Evolutionary conservation across 2,113 vertebrate species (phyloP).

Genomic region (Callithrix jacchus): DNA sequence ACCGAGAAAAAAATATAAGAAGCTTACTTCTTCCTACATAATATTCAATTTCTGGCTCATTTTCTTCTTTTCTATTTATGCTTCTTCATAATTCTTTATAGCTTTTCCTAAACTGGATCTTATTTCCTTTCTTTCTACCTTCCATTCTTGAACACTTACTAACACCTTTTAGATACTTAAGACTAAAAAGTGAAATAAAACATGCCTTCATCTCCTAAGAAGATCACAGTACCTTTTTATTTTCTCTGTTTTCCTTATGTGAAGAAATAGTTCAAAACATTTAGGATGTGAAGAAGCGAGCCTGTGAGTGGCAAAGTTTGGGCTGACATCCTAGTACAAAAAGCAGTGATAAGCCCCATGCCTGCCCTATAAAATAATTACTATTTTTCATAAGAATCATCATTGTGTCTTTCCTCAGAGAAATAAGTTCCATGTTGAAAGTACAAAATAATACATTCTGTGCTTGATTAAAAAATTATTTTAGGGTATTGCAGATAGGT

Average conservation of each 20-base stretch:
- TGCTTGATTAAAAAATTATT: neutral
- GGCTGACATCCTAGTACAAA: neutral
- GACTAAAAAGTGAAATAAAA: neutral
- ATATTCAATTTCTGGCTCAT: neutral
- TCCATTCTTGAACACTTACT: neutral
- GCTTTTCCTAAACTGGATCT: neutral
- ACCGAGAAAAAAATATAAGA: neutral
- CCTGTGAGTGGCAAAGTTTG: neutral
- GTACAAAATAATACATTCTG: neutral
- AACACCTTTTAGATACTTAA: neutral
- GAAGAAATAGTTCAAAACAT: neutral
- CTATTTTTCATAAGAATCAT: neutral
- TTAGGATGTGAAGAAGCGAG: neutral
- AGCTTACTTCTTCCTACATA: neutral
- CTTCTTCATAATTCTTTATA: neutral
- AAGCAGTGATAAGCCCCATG: neutral
- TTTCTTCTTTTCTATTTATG: neutral
- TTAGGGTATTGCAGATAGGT: neutral
- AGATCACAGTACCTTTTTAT: neutral
- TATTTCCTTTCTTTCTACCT: neutral
- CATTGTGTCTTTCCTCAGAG: conserved; percentile 20
- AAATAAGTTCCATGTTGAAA: neutral
- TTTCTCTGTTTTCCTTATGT: neutral
- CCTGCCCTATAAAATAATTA: neutral
- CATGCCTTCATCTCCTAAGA: neutral